A percentile compares a stretch with the other conserved stretches of the same genome.
Conservation (phyloP, 2,113 vertebrate species). For the Plecotus auritus region DNA sequence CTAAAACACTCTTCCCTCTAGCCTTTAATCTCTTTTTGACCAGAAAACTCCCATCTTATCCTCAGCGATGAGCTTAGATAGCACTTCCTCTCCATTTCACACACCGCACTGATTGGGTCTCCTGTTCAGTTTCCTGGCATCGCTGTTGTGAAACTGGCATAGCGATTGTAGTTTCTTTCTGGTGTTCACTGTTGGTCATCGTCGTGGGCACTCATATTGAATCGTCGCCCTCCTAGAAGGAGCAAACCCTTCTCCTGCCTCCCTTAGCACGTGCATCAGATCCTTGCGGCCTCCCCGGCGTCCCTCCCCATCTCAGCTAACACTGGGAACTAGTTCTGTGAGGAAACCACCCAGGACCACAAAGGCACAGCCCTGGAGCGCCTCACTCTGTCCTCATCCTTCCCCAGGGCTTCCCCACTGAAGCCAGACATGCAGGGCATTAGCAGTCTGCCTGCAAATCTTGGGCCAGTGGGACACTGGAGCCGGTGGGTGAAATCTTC, state of each 20-base stretch:
- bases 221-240: not conserved
- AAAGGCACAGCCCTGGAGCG: not conserved
- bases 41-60: not conserved
- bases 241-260: not conserved
- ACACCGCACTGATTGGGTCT: not conserved
- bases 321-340: not conserved
- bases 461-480: not conserved
- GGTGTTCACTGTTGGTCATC: fast-evolving
- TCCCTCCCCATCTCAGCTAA: not conserved
- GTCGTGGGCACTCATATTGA: not conserved
- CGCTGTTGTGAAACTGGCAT: fast-evolving
- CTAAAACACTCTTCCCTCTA: not conserved
- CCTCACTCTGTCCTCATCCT: no score
- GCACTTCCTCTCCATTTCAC: not conserved
- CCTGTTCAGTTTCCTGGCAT: not conserved
- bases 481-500: not conserved
- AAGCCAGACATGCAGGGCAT: not conserved
- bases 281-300: not conserved
- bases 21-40: not conserved
- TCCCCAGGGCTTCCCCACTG: not conserved
- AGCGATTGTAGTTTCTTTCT: not conserved
- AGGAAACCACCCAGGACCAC: not conserved
- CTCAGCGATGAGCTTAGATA: not conserved
- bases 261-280: not conserved
- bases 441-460: not conserved